A percentile compares a stretch with the other conserved stretches of the same genome.
These are phyloP conservation scores for Scotopteryx bipunctaria DNA, from an alignment of 2,888 invertebrate species.

Conservation along the genomic window DNA sequence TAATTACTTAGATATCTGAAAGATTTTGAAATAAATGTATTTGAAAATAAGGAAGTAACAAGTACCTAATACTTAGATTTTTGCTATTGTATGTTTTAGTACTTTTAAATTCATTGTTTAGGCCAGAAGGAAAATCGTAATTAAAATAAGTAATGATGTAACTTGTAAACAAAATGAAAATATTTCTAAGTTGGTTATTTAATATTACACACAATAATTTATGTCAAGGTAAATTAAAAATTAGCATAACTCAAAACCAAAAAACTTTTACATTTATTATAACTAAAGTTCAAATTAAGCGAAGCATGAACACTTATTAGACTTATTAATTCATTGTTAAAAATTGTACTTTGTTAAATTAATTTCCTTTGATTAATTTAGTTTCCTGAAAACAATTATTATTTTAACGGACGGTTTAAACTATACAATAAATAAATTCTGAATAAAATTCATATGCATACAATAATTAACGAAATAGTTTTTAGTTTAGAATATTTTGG, in stretches of 20 bases:
- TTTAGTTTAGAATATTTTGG: slow-evolving; percentile 3
- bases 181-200: no score
- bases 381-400: no score
- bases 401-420: slow-evolving; percentile 24
- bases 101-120: slow-evolving; percentile 2
- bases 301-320: not conserved
- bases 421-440: slow-evolving; percentile 5
- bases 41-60: not conserved
- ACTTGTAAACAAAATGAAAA: no score
- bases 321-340: not conserved
- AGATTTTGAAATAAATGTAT: not conserved
- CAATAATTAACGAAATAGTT: not conserved
- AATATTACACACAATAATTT: no score
- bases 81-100: not conserved
- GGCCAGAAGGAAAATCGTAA: slow-evolving; percentile 7
- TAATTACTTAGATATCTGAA: not conserved
- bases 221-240: no score
- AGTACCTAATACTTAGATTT: not conserved
- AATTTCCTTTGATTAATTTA: no score
- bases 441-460: slow-evolving; percentile 11
- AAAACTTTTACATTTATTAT: not conserved
- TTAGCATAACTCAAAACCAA: no score
- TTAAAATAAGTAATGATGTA: no score
- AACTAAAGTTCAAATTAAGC: not conserved
- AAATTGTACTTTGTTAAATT: slow-evolving; percentile 12